These are phyloP conservation scores for Pantelozetes paolii DNA, from an alignment of 2,888 invertebrate species.

Conservation along the genomic window DNA sequence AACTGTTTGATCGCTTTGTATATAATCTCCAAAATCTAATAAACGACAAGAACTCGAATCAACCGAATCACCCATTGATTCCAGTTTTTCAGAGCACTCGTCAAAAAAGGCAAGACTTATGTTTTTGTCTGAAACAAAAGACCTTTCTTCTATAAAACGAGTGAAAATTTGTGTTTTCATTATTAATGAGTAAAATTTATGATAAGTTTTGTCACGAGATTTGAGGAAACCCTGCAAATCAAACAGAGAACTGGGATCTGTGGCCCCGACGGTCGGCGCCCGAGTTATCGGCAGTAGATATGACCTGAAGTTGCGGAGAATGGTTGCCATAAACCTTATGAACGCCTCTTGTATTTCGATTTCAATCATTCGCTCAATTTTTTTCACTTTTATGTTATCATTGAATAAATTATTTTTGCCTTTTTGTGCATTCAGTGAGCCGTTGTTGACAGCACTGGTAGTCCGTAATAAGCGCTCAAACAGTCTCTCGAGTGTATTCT, in stretches of 20 bases:
- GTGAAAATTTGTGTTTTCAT: constrained; percentile 96
- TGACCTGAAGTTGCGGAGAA: constrained; percentile 81
- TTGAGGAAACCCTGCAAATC: constrained; percentile 81
- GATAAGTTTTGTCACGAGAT: constrained; percentile 73
- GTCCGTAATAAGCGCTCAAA: constrained; percentile 56
- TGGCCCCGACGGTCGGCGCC: constrained; percentile 86
- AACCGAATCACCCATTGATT: constrained; percentile 42
- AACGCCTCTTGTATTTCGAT: constrained; percentile 95
- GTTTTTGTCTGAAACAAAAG: constrained; percentile 97
- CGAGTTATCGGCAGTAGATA: constrained; percentile 87
- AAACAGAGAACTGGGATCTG: constrained; percentile 90
- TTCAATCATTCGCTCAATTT: constrained; percentile 70
- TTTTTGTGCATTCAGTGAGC: constrained; percentile 3
- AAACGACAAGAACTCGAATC: constrained; percentile 55
- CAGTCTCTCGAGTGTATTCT: constrained; percentile 70
- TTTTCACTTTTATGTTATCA: constrained; percentile 33
- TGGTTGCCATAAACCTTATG: constrained; percentile 86
- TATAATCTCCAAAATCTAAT: constrained; percentile 71
- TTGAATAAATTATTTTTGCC: constrained; percentile 5
- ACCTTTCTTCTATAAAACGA: constrained; percentile 95
- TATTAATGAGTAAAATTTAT: constrained; percentile 76
- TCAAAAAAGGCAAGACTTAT: constrained; percentile 94
- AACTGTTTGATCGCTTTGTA: constrained; percentile 81
- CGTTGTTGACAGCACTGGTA: not conserved
- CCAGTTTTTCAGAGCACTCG: constrained; percentile 79